Conservation (phyloP, 2,888 invertebrate genomes). For the Nymphalis urticae region DNA sequence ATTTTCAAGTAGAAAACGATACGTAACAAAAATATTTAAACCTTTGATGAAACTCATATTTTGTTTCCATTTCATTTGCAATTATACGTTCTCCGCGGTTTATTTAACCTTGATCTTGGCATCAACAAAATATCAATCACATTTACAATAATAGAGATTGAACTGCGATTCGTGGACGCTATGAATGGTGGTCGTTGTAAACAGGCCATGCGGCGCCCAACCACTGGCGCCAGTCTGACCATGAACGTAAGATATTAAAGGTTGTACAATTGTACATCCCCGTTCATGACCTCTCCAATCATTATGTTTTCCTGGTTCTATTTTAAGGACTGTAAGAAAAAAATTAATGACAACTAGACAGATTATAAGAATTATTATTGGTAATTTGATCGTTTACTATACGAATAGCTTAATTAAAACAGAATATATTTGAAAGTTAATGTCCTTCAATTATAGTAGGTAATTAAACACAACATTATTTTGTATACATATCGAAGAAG, state of each 20-base stretch:
- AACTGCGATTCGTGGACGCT: slow-evolving; percentile 50
- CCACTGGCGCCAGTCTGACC: slow-evolving; percentile 61
- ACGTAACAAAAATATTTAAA: too few relatives aligned
- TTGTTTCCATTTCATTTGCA: neutral
- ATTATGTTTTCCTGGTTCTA: slow-evolving; percentile 44
- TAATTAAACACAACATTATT: neutral
- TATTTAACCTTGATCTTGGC: slow-evolving; percentile 45
- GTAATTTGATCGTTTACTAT: slow-evolving; percentile 2
- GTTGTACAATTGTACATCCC: slow-evolving; percentile 59
- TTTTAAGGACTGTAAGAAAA: slow-evolving; percentile 2
- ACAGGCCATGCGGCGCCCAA: slow-evolving; percentile 59
- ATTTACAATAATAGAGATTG: slow-evolving; percentile 50
- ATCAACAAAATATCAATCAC: slow-evolving; percentile 45
- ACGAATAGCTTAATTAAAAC: neutral
- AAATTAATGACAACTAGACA: neutral
- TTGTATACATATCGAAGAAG: neutral
- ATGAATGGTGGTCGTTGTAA: slow-evolving; percentile 64
- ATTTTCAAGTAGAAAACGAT: neutral
- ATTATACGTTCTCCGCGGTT: slow-evolving; percentile 8
- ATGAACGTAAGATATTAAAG: slow-evolving; percentile 63
- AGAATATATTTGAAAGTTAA: neutral
- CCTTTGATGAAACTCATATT: too few relatives aligned
- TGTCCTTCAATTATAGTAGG: neutral
- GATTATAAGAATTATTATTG: too few relatives aligned
- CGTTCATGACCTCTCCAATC: slow-evolving; percentile 63